These are phyloP conservation scores for Trachelipus rathkii DNA, from an alignment of 1,140 invertebrate genomes.

Conservation along the genomic window DNA sequence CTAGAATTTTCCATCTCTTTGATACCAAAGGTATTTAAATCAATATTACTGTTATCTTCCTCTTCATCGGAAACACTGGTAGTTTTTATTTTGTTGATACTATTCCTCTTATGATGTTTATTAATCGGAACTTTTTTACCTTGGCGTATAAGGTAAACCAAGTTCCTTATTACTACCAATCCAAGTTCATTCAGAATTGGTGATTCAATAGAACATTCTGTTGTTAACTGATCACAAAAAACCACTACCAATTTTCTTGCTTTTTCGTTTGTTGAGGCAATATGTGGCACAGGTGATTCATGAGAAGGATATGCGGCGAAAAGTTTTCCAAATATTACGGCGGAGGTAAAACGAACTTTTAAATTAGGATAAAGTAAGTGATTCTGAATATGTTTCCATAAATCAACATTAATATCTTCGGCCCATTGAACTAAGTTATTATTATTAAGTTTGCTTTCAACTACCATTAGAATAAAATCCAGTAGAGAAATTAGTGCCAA, in stretches of 20 bases:
- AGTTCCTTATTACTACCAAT: conserved; percentile 36
- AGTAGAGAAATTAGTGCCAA: conserved; percentile 28
- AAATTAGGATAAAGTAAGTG: conserved; percentile 36
- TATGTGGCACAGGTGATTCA: conserved; percentile 18
- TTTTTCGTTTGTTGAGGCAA: conserved; percentile 19
- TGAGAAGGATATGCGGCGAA: conserved; percentile 38
- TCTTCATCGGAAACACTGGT: not conserved
- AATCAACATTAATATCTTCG: conserved; percentile 16
- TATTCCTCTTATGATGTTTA: conserved; percentile 10
- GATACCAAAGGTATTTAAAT: not conserved
- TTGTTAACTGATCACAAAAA: conserved; percentile 37
- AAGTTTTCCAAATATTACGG: conserved; percentile 31
- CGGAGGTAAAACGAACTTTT: conserved; percentile 31
- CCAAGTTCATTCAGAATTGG: conserved; percentile 32
- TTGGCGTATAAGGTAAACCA: conserved; percentile 41
- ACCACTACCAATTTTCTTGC: conserved; percentile 30
- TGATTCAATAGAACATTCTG: conserved; percentile 23
- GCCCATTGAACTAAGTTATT: conserved; percentile 29
- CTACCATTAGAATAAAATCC: conserved; percentile 32
- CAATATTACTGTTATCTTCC: not conserved
- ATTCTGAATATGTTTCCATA: conserved; percentile 34
- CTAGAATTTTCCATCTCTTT: not conserved
- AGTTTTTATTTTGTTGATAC: not conserved
- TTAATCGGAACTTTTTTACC: conserved; percentile 31
- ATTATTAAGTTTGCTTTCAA: conserved; percentile 16